Evolutionary conservation across 2,113 vertebrate genomes (phyloP), one percentile per base, ranked within the genome.

Genomic region (Pseudorectes ferrugineus): DNA sequence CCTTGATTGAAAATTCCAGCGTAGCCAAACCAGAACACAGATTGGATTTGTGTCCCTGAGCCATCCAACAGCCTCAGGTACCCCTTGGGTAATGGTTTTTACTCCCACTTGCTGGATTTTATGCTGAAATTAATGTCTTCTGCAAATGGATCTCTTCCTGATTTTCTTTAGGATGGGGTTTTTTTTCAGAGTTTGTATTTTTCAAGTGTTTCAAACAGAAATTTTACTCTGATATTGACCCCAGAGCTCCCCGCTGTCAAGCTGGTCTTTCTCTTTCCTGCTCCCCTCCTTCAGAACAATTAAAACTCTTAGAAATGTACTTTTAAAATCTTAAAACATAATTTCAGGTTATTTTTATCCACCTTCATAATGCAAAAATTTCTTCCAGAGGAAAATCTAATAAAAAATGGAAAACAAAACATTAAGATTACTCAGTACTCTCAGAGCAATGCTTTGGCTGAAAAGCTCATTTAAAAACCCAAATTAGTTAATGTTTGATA

Each of bases 391-490:
- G 13, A 85, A 84, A 92, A 81, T 16, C 4, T 36, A 13, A 29
- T 22, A 31, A 70, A 33, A 91, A 88, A 10, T 5, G 1, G 28
- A 88, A 78, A 90, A 9, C 1, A 29, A 66, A 68, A 20, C 24
- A 19, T 59, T 24, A 59, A 54, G 13, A 25, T 8, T 71, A 14
- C 5, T 55, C 63, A 40, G 24, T 78, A 10, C 14, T 74, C 40
- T 31, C 45, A 20, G 35, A 75, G 35, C 14, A 31, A 54, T 0
- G 2, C 14, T 89, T 52, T 20, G 42, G 6, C 55, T 76, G 58
- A 57, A 84, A 94, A 84, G 25, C 13, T 77, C 48, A 49, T 89
- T 87, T 49, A 48, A 94, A 90, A 93, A n/a, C 23, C n/a, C 63
- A 43, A 33, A 87, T 58, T 8, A 88, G 6, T 45, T 62, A 75